Conservation (phyloP, 1,140 invertebrate species). For the Cataglyphis hispanica region DNA sequence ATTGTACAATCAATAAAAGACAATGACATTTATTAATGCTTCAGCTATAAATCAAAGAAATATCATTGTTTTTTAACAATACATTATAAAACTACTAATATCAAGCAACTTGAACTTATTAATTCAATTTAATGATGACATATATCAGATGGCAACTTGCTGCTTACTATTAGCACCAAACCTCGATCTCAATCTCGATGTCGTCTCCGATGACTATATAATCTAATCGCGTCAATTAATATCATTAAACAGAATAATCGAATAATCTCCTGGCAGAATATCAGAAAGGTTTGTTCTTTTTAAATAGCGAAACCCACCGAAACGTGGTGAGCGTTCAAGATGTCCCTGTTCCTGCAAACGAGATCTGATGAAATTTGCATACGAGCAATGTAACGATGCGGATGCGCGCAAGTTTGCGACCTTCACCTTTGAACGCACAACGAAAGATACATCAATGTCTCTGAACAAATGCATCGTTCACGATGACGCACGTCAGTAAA, state of each 20-base stretch:
- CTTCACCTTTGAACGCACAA: conserved; percentile 40
- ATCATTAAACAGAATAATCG: background rate
- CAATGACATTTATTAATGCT: background rate
- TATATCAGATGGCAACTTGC: background rate
- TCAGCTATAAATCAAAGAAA: background rate
- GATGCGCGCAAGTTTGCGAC: conserved; percentile 22
- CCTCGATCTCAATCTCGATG: background rate
- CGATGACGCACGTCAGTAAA: conserved; percentile 25
- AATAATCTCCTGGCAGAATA: background rate
- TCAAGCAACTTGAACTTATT: background rate
- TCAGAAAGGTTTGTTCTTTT: background rate
- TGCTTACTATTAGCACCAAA: background rate
- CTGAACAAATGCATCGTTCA: conserved; percentile 28
- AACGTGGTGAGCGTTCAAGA: background rate
- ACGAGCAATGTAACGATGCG: background rate
- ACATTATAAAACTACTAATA: background rate
- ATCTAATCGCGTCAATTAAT: background rate
- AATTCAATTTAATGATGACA: background rate
- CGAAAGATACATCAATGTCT: conserved; percentile 43
- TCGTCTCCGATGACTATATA: too few species aligned
- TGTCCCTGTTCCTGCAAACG: background rate
- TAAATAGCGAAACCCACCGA: background rate
- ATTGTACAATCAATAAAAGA: background rate
- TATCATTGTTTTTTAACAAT: background rate
- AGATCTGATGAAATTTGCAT: background rate